A percentile compares a stretch with the other conserved stretches of the same genome.
Evolutionary conservation across 2,888 invertebrate genomes (phyloP).

Genomic region (Netelia fuscicornis): DNA sequence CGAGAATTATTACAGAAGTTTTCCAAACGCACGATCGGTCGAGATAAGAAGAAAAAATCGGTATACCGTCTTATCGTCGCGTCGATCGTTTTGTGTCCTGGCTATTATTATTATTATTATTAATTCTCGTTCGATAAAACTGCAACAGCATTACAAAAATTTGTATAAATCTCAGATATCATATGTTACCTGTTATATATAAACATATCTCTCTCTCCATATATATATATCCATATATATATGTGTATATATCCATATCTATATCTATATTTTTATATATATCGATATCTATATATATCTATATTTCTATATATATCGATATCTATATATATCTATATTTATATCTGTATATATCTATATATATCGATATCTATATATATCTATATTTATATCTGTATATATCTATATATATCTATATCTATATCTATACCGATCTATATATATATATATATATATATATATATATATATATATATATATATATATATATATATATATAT

Average conservation of each 20-base stretch:
- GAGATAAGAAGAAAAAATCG: conserved; percentile 24
- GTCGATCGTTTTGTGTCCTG: neutral
- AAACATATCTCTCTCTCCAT: conserved; percentile 65
- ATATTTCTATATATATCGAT: too few relatives aligned
- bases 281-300: too few relatives aligned
- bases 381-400: conserved; percentile 61
- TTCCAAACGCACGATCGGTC: conserved; percentile 53
- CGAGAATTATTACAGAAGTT: conserved; percentile 65
- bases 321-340: too few relatives aligned
- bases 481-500: too few relatives aligned
- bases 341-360: conserved; percentile 68
- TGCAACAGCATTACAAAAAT: conserved; percentile 29
- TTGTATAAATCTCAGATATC: conserved; percentile 70
- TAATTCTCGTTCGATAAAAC: conserved; percentile 24
- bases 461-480: too few relatives aligned
- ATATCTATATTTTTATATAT: too few relatives aligned
- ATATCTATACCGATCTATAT: too few relatives aligned
- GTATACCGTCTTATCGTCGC: neutral
- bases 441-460: too few relatives aligned
- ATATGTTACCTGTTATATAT: conserved; percentile 69
- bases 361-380: conserved; percentile 70
- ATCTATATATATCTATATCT: too few relatives aligned
- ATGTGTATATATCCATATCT: too few relatives aligned
- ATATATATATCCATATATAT: neutral
- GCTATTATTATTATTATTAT: conserved; percentile 26